phyloP scores from a whole-genome alignment of 2,113 vertebrate species.

The Holacanthus passer region DNA sequence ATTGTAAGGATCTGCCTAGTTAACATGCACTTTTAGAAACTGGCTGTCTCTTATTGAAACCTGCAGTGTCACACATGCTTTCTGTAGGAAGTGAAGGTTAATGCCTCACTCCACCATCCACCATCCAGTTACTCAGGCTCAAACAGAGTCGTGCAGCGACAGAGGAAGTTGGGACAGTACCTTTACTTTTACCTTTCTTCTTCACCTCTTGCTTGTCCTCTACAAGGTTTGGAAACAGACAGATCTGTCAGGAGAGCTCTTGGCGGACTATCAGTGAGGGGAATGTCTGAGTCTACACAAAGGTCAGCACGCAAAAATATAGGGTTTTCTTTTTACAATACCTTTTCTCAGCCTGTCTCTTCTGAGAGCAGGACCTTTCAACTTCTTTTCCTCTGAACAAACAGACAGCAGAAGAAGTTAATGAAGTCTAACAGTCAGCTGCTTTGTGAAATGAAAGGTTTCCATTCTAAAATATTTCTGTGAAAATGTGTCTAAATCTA shows the following conservation, averaged over 20 bases:
- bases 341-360: conserved; percentile 52
- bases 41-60: neutral
- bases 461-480: too few relatives aligned
- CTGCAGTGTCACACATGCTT: conserved; percentile 1
- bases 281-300: too few relatives aligned
- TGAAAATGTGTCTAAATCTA: too few relatives aligned
- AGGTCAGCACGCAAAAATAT: neutral
- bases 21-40: neutral
- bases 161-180: conserved; percentile 8
- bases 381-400: conserved; percentile 58
- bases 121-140: neutral
- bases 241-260: neutral
- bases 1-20: too few relatives aligned
- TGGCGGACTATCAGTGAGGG: neutral
- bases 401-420: conserved; percentile 37
- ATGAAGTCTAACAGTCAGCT: neutral
- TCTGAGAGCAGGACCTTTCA: conserved; percentile 28
- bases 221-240: conserved; percentile 34
- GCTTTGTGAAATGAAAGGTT: too few relatives aligned
- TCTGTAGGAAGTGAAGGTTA: neutral
- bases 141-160: neutral
- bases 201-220: conserved; percentile 58
- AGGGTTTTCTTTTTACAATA: neutral
- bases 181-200: conserved; percentile 55
- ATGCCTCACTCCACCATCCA: too few relatives aligned